These are phyloP conservation scores for Drosophila merina DNA, from an alignment of 2,888 invertebrate species.

Conservation along the genomic window DNA sequence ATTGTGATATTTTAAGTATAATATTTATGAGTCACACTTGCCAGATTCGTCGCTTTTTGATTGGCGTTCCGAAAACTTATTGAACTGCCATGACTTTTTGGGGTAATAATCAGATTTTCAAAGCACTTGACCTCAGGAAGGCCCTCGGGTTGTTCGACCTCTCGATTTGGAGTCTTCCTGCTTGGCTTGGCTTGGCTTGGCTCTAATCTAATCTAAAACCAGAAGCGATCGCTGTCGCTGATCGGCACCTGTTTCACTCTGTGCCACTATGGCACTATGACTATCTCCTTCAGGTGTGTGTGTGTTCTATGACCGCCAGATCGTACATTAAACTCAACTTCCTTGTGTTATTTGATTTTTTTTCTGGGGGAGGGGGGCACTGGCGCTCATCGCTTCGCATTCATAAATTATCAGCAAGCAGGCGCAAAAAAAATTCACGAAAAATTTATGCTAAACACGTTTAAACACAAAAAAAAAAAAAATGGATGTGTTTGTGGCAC, in stretches of 20 bases:
- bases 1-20: too few species aligned
- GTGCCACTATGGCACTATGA: background rate
- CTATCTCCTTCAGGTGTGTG: background rate
- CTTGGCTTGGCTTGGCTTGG: conserved; percentile 1
- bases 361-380: conserved; percentile 53
- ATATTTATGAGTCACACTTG: background rate
- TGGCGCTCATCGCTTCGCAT: conserved; percentile 69
- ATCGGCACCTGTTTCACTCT: conserved; percentile 51
- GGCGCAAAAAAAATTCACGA: conserved; percentile 28
- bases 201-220: conserved; percentile 44
- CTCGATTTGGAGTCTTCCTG: conserved; percentile 24
- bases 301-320: conserved; percentile 51
- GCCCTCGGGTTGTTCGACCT: conserved; percentile 18
- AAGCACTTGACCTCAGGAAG: conserved; percentile 18
- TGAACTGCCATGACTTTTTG: conserved; percentile 29
- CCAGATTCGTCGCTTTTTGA: background rate
- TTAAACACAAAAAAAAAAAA: conserved; percentile 46
- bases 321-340: conserved; percentile 69
- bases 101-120: conserved; percentile 4
- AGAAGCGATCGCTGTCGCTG: conserved; percentile 15
- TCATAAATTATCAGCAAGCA: conserved; percentile 69
- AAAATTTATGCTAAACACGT: conserved; percentile 74
- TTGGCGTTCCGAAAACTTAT: conserved; percentile 1
- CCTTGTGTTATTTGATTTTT: conserved; percentile 50
- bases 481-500: conserved; percentile 43